These are phyloP conservation scores for Phalacrocorax pelagicus DNA, from an alignment of 2,113 vertebrate genomes.

Conservation along the genomic window DNA sequence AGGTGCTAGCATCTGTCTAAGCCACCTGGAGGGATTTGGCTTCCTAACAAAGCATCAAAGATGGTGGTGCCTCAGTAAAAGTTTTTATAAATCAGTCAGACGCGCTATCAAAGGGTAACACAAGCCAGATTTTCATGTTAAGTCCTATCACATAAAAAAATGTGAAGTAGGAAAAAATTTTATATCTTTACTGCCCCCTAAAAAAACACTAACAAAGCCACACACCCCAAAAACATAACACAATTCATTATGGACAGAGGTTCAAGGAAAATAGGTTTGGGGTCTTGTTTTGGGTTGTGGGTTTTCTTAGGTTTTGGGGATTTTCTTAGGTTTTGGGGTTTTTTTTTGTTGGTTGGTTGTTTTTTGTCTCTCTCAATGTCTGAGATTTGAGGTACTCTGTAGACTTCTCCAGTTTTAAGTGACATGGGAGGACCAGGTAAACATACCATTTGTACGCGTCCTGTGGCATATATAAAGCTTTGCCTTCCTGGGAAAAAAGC, in stretches of 20 bases:
- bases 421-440: neutral
- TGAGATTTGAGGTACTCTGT: neutral
- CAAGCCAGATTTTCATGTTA: conserved; percentile 16
- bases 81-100: conserved; percentile 63
- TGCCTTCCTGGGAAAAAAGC: neutral
- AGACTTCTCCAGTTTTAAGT: neutral
- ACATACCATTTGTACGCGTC: neutral
- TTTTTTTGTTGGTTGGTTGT: neutral
- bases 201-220: neutral
- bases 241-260: neutral
- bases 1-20: conserved; percentile 72
- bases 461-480: neutral
- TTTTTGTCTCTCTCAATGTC: neutral
- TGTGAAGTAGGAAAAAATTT: neutral
- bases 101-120: conserved; percentile 46
- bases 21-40: conserved; percentile 76
- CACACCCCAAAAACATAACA: neutral
- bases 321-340: neutral
- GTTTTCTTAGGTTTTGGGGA: neutral
- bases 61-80: conserved; percentile 62
- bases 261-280: neutral
- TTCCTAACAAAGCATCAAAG: conserved; percentile 72
- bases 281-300: neutral
- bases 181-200: neutral
- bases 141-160: conserved; percentile 18